These are phyloP conservation scores for Cladorhizidae sp. DNA, from an alignment of 37 sponge, comb jelly and placozoan species.

Conservation along the genomic window DNA sequence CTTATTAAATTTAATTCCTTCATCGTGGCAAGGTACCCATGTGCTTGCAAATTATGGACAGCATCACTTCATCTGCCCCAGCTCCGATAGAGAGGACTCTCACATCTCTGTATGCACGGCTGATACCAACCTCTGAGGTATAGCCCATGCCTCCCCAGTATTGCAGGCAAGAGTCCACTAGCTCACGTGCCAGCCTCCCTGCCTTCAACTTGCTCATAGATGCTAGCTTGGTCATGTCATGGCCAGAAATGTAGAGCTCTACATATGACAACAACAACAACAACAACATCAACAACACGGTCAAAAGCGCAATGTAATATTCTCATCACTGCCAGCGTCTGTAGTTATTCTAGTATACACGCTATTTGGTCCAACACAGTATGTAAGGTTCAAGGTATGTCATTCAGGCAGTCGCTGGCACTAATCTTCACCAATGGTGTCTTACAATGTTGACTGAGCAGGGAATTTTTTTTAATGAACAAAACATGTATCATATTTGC, in stretches of 20 bases:
- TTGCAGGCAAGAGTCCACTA: slow-evolving; percentile 88
- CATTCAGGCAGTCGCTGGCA: too few species aligned
- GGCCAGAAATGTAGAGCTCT: slow-evolving; percentile 71
- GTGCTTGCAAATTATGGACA: slow-evolving; percentile 87
- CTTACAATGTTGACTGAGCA: too few species aligned
- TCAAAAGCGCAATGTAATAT: background rate
- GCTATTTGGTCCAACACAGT: too few species aligned
- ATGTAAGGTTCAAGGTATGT: too few species aligned
- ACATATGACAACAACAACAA: background rate
- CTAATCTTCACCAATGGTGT: too few species aligned
- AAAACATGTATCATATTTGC: too few species aligned
- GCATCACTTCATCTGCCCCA: slow-evolving; percentile 97
- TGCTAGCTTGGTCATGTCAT: slow-evolving; percentile 90
- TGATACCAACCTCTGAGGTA: slow-evolving; percentile 83
- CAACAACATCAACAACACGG: background rate
- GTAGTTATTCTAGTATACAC: too few species aligned
- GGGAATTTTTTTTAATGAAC: too few species aligned
- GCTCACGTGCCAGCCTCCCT: slow-evolving; percentile 75
- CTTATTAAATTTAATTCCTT: too few species aligned
- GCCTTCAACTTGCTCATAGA: slow-evolving; percentile 97
- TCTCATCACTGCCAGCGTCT: background rate
- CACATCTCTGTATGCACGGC: slow-evolving; percentile 74
- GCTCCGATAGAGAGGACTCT: slow-evolving; percentile 92
- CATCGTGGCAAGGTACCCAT: slow-evolving; percentile 67
- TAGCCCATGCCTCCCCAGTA: slow-evolving; percentile 99